A percentile compares a stretch with the other conserved stretches of the same genome.
phyloP scores from a whole-genome alignment of 2,888 invertebrate genomes.

The Monoplex corrugatus region DNA sequence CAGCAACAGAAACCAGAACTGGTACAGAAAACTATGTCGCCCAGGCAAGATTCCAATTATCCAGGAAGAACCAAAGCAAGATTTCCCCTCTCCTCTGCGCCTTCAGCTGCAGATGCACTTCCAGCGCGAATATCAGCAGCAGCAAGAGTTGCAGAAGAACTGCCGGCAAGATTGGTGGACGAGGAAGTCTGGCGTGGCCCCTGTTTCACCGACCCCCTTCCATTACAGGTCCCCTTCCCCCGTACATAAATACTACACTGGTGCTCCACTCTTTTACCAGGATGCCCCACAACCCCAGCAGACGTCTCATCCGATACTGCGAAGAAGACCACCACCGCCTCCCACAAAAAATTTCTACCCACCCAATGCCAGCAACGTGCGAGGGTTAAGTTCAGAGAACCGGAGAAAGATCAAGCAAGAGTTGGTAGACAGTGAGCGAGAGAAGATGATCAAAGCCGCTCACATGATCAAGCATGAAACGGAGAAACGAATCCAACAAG shows the following conservation, averaged over 20 bases:
- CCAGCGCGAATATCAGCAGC: slow-evolving; percentile 31
- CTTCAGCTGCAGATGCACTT: slow-evolving; percentile 34
- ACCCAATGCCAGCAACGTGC: not conserved
- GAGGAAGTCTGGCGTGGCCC: not conserved
- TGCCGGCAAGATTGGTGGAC: slow-evolving; percentile 29
- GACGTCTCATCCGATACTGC: not conserved
- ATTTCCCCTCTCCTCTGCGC: not conserved
- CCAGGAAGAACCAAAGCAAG: not conserved
- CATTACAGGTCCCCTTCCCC: slow-evolving; percentile 1
- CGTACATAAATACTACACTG: not conserved
- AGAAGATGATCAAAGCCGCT: slow-evolving; percentile 31
- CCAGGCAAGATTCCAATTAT: not conserved
- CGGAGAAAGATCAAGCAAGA: not conserved
- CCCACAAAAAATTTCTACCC: not conserved
- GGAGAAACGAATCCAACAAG: slow-evolving; percentile 29
- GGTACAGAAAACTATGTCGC: slow-evolving; percentile 25
- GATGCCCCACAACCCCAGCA: not conserved
- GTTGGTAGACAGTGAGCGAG: not conserved
- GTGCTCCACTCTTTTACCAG: not conserved
- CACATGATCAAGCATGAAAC: slow-evolving; percentile 27
- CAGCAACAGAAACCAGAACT: slow-evolving; percentile 15
- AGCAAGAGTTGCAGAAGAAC: slow-evolving; percentile 35
- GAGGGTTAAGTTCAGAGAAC: not conserved
- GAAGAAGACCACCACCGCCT: not conserved
- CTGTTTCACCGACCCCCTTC: not conserved